Percentiles rank a stretch among this genome's conserved stretches.
Conservation (phyloP, 2,113 vertebrate genomes). For the Felis chaus region DNA sequence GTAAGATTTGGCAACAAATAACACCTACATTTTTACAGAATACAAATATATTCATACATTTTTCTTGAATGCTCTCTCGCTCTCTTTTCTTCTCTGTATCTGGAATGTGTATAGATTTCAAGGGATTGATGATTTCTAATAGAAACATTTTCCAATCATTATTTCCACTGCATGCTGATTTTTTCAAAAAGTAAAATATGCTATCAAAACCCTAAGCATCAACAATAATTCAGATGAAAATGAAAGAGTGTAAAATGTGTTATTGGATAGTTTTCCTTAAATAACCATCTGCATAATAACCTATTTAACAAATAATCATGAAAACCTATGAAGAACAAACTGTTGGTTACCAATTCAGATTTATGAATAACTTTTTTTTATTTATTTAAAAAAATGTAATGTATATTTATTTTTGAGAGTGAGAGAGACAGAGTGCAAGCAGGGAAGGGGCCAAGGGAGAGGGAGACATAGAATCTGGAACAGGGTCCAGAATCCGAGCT, state of each 20-base stretch:
- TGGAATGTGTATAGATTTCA: neutral
- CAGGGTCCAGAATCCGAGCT: too few species aligned
- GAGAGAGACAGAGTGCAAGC: too few species aligned
- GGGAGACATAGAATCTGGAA: too few species aligned
- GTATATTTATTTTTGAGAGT: too few species aligned
- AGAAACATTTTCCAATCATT: neutral
- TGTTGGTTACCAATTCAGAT: neutral
- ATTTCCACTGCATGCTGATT: neutral
- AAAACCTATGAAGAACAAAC: neutral
- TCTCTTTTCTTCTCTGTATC: neutral
- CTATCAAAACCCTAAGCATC: neutral
- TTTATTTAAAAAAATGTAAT: too few species aligned
- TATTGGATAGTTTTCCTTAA: neutral
- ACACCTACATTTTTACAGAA: constrained; percentile 19
- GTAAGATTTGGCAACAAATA: constrained; percentile 56
- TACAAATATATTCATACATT: neutral
- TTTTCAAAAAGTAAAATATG: neutral
- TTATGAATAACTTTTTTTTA: neutral
- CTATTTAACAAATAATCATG: neutral
- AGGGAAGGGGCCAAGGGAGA: too few species aligned
- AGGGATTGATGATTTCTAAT: neutral
- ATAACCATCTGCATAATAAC: neutral
- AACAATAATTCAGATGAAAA: neutral
- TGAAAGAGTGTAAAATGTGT: neutral
- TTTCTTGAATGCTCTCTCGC: neutral